Base-by-base conservation (phyloP, 2,797 vertebrate species). In the Sebastolobus alascanus region DNA sequence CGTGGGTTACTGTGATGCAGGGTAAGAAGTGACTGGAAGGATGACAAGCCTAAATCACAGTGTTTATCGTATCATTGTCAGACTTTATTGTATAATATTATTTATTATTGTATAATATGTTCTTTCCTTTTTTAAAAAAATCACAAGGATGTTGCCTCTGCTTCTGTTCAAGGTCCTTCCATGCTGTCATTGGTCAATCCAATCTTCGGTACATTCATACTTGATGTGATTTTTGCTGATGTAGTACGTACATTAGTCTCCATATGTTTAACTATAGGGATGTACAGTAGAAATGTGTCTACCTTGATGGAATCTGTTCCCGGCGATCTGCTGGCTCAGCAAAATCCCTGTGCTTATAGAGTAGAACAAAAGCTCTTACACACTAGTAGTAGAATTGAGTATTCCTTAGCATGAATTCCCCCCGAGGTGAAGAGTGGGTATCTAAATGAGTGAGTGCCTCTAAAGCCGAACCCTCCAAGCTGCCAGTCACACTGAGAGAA, bases 1-100 rank as follows among this genome's bases (percentile, higher is more conserved):
- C 91, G 1, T 93, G 92, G 91, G 77, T 94, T 35, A 91, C 92
- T 80, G 87, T 93, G 61, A 92, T 89, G 93, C 89, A 91, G 87
- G 91, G 91, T 92, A 92, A 94, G 90, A 68, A n/a, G 40, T 18
- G 40, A 35, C 12, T 33, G 43, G 52, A 52, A 59, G 33, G 38
- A 56, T 27, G 65, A 10, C 40, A 6, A 52, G 54, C 52, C 59
- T 55, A 10, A 67, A 56, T 8, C 31, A 7, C 43, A 58, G 1
- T 22, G 20, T 46, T 70, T 16, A 33, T 20, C 5, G 43, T 75
- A 3, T 43, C 50, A 13, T n/a, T 50, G 35, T 63, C 37, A 27
- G 40, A 52, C 54, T 13, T 25, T 2, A 25, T 52, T 38, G 5
- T 65, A 68, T 16, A 37, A 12, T 31, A 13, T 63, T 25, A 25